Evolutionary conservation across 2,888 invertebrate genomes (phyloP), one percentile per base, ranked within the genome.

Genomic region (Diarsia rubi): DNA sequence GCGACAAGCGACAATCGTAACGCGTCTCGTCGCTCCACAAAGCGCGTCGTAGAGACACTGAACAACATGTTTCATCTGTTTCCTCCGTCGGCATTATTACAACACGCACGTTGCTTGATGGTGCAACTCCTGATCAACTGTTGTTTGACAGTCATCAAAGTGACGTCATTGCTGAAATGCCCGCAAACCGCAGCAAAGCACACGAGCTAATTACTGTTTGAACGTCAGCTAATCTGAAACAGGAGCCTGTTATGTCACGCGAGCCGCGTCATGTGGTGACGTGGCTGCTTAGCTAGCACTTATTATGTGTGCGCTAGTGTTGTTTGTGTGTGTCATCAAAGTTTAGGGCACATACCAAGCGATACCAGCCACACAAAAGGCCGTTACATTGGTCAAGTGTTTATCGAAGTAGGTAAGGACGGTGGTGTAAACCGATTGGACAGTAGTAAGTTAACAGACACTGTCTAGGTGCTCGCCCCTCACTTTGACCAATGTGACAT

Each of bases 181-280:
- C 73, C 63, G 24, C 24, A 21, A 9, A 60, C 77, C 80, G 49
- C 80, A 52, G 24, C 64, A 80, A 42, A 80, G 81, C 81, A 62
- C 3, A 60, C 74, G 42, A 14, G 31, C 44, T 73, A 72, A 78
- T 81, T 66, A 78, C 64, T 59, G 80, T 59, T 80, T 52, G 64
- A 63, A 49, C 52, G 71, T 14, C 37, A 64, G 45, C 74, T 77
- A 37, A 65, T 73, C 81, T 52, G 81, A 27, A 73, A 77, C 77
- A 59, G 0, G 74, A 80, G 80, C 64, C 12, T 12, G 49, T 63
- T 21, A 73, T 52, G 59, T 73, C 59, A 11, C 27, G 44, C 47
- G 59, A 73, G 64, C 73, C 73, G 59, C 73, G 44, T n/a, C 11
- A n/a, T 77, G 81, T 65, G 64, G 77, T 80, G 8, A n/a, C 80